A percentile compares a stretch with the other conserved stretches of the same genome.
phyloP scores from a whole-genome alignment of 1,140 invertebrate species.

The Ylistrum balloti region DNA sequence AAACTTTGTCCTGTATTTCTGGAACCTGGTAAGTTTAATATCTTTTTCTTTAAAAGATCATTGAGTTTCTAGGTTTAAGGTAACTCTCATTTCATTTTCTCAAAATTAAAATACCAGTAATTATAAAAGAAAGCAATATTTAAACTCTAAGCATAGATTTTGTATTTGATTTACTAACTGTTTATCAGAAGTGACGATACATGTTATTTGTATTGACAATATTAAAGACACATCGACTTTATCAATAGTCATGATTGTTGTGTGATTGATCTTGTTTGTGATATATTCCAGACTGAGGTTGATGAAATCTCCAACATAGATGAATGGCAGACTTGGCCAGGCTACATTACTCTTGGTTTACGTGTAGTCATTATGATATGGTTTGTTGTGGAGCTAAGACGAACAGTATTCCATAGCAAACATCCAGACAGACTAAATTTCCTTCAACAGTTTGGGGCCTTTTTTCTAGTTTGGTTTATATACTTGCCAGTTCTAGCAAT shows the following conservation, averaged over 20 bases:
- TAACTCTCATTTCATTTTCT: too few relatives aligned
- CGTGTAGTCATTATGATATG: slow-evolving; percentile 95
- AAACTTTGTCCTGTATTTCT: slow-evolving; percentile 95
- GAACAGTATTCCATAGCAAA: slow-evolving; percentile 74
- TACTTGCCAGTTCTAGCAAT: slow-evolving; percentile 97
- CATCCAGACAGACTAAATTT: slow-evolving; percentile 91
- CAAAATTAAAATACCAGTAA: too few relatives aligned
- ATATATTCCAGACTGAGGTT: slow-evolving; percentile 90
- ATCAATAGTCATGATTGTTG: too few relatives aligned
- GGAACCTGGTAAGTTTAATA: slow-evolving; percentile 92
- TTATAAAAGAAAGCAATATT: too few relatives aligned
- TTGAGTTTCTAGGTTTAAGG: too few relatives aligned
- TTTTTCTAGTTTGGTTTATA: slow-evolving; percentile 98
- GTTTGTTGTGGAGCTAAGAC: slow-evolving; percentile 95
- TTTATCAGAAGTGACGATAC: too few relatives aligned
- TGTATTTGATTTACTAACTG: too few relatives aligned
- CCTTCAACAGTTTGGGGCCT: slow-evolving; percentile 97
- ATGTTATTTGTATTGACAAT: too few relatives aligned
- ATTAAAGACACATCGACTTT: too few relatives aligned
- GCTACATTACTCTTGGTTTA: slow-evolving; percentile 94
- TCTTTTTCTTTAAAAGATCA: too few relatives aligned
- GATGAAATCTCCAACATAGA: slow-evolving; percentile 98
- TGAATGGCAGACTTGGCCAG: slow-evolving; percentile 98
- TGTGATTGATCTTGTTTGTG: background rate
- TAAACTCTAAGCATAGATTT: too few relatives aligned